phyloP scores from a whole-genome alignment of 2,888 invertebrate species.

The Stomorhina lunata region DNA sequence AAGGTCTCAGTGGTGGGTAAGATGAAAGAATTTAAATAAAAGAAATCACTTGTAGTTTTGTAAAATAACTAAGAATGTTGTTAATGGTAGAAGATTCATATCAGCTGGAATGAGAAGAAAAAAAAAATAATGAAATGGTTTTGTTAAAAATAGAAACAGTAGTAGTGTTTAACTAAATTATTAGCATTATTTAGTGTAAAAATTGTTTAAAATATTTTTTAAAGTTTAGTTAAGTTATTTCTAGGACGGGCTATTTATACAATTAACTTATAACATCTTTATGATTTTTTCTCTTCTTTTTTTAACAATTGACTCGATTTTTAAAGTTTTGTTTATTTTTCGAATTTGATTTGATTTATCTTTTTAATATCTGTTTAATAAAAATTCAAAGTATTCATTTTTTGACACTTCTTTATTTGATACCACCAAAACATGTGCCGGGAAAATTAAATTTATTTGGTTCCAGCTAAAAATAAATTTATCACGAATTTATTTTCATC shows the following conservation, averaged over 20 bases:
- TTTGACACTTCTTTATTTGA: neutral
- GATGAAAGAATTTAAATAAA: neutral
- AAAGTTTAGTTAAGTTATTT: too few relatives aligned
- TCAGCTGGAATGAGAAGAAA: slow-evolving; percentile 70
- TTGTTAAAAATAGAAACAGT: neutral
- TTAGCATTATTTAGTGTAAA: neutral
- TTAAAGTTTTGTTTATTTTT: neutral
- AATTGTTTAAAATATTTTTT: neutral
- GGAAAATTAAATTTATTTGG: neutral
- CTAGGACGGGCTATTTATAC: too few relatives aligned
- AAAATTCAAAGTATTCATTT: neutral
- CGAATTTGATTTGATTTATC: neutral
- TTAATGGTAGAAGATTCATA: slow-evolving; percentile 69
- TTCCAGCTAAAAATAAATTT: neutral
- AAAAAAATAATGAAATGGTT: neutral
- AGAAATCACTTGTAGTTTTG: slow-evolving; percentile 62
- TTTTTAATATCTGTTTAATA: neutral
- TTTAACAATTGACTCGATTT: too few relatives aligned
- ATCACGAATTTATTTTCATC: neutral
- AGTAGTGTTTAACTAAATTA: neutral
- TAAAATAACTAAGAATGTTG: slow-evolving; percentile 62
- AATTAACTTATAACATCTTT: too few relatives aligned
- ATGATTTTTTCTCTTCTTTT: too few relatives aligned
- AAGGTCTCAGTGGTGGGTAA: neutral
- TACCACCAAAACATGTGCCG: neutral